Conservation (phyloP, 2,888 invertebrate species). For the Mayetiola destructor region DNA sequence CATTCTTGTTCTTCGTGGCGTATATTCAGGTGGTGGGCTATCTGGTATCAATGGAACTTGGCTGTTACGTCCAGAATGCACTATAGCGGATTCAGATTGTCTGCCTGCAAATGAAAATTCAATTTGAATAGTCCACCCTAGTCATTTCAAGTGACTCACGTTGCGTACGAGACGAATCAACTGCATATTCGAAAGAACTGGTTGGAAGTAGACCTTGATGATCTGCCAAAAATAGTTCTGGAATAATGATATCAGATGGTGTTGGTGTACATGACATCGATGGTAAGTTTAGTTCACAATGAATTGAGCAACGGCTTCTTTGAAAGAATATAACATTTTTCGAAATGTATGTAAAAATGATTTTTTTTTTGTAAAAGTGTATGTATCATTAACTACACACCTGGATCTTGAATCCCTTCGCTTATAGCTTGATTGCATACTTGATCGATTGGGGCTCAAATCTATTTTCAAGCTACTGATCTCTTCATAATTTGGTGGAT, state of each 20-base stretch:
- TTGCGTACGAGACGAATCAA: not conserved
- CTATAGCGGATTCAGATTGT: not conserved
- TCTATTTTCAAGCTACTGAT: conserved; percentile 44
- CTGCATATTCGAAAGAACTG: not conserved
- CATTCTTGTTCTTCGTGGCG: not conserved
- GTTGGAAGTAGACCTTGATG: not conserved
- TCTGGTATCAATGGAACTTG: conserved; percentile 8
- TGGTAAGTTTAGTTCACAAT: not conserved
- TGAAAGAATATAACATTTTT: not conserved
- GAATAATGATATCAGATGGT: not conserved
- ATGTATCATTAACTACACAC: not conserved
- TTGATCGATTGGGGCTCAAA: conserved; percentile 27
- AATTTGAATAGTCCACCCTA: not conserved
- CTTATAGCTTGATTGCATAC: not conserved
- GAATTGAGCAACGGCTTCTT: not conserved
- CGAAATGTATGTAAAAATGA: not conserved
- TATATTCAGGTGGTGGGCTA: conserved; percentile 12
- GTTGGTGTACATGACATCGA: not conserved
- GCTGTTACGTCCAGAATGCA: not conserved
- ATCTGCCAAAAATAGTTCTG: not conserved
- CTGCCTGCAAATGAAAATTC: not conserved
- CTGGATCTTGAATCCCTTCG: not conserved
- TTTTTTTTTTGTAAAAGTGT: not conserved
- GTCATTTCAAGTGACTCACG: not conserved
- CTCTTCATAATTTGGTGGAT: conserved; percentile 57